Conservation (phyloP, 2,888 invertebrate genomes). For the Hirtodrosophila cameraria region DNA sequence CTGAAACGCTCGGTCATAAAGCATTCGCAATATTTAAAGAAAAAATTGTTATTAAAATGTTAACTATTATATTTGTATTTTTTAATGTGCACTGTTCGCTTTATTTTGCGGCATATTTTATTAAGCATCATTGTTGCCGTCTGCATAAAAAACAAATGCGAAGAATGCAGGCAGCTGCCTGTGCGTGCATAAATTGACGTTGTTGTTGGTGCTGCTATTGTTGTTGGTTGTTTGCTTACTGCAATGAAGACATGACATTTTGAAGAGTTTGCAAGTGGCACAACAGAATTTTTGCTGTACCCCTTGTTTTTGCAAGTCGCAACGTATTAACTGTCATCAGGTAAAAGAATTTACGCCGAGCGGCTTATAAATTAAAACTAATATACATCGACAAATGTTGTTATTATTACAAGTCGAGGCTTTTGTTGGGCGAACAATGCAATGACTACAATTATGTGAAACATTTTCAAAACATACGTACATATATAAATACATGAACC, state of each 20-base stretch:
- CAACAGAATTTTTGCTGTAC: background rate
- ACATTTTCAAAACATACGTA: slow-evolving; percentile 19
- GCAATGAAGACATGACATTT: slow-evolving; percentile 49
- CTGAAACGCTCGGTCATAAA: too few relatives aligned
- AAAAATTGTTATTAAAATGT: background rate
- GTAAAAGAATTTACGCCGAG: slow-evolving; percentile 1
- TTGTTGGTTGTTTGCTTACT: slow-evolving; percentile 28
- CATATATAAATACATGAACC: too few relatives aligned
- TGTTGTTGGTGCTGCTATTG: background rate
- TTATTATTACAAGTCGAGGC: slow-evolving; percentile 39
- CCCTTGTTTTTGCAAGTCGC: slow-evolving; percentile 8
- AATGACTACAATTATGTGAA: slow-evolving; percentile 51
- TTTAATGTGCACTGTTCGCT: too few relatives aligned
- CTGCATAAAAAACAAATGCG: slow-evolving; percentile 8
- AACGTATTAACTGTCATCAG: slow-evolving; percentile 13
- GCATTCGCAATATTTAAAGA: background rate
- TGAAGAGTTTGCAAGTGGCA: background rate
- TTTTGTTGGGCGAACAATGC: slow-evolving; percentile 67
- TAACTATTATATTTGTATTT: background rate
- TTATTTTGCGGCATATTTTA: too few relatives aligned
- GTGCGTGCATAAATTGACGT: slow-evolving; percentile 58
- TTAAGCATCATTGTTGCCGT: background rate
- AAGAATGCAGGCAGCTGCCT: slow-evolving; percentile 51
- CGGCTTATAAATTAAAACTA: slow-evolving; percentile 52
- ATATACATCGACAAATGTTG: slow-evolving; percentile 40